Evolutionary conservation across 2,888 invertebrate species (phyloP).

Genomic region (Didymodactylos carnosus): DNA sequence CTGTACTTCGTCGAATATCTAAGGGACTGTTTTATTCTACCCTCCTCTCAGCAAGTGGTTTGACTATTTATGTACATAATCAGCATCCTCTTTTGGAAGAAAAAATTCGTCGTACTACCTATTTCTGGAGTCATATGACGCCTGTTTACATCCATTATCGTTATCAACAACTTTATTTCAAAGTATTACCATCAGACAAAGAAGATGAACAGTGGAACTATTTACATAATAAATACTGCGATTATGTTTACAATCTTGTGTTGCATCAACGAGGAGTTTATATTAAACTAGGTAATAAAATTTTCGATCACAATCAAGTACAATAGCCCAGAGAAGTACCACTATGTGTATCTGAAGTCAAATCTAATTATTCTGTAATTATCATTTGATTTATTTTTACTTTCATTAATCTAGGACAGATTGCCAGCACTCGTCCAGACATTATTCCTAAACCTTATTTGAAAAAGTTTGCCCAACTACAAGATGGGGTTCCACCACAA

Average conservation of each 20-base stretch:
- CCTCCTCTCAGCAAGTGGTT: too few species aligned
- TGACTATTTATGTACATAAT: too few species aligned
- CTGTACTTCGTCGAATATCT: too few species aligned
- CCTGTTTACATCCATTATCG: not conserved
- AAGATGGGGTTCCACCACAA: not conserved
- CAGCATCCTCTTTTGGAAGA: too few species aligned
- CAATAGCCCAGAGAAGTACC: too few species aligned
- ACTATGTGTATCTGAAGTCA: too few species aligned
- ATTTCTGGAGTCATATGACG: not conserved
- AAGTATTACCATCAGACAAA: not conserved
- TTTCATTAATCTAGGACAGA: too few species aligned
- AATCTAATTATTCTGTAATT: too few species aligned
- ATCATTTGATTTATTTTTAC: too few species aligned
- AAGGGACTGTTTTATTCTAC: too few species aligned
- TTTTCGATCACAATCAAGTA: too few species aligned
- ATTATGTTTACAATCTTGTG: not conserved
- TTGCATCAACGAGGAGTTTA: not conserved
- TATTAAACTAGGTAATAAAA: too few species aligned
- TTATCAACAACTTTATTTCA: not conserved
- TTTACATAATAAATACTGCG: not conserved
- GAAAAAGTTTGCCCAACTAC: not conserved
- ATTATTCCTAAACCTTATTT: not conserved
- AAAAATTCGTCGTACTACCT: not conserved
- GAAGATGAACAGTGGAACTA: not conserved
- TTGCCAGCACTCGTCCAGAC: not conserved